Conservation (phyloP, 2,113 vertebrate genomes). For the Cinclus cinclus region DNA sequence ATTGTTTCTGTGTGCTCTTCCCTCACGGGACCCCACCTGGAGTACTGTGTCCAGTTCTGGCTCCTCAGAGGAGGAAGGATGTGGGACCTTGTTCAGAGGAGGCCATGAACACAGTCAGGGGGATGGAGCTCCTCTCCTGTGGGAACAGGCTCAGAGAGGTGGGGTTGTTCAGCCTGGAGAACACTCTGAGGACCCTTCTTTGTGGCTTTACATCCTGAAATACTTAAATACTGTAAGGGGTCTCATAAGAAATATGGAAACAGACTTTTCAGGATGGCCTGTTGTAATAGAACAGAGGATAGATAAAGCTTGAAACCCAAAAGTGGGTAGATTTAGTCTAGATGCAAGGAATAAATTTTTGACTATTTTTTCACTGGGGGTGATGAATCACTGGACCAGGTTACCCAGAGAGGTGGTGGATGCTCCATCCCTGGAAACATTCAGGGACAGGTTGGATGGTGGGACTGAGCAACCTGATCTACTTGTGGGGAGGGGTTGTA, state of each 20-base stretch:
- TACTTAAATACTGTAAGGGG: not conserved
- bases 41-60: rapidly evolving
- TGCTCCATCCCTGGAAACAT: not conserved
- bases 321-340: not conserved
- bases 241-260: not conserved
- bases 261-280: not conserved
- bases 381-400: not conserved
- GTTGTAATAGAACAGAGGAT: not conserved
- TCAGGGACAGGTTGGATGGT: not conserved
- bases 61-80: not conserved
- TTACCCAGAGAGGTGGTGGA: not conserved
- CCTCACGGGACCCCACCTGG: no score
- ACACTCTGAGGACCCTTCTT: not conserved
- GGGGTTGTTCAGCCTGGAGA: not conserved
- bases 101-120: not conserved
- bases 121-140: not conserved
- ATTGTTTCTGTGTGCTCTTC: not conserved
- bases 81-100: not conserved
- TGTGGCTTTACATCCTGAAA: not conserved
- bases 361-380: rapidly evolving
- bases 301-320: not conserved
- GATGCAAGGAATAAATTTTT: not conserved
- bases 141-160: not conserved
- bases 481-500: rapidly evolving
- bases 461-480: not conserved